These are phyloP conservation scores for Elmis aenea DNA, from an alignment of 2,888 invertebrate genomes.

Conservation along the genomic window DNA sequence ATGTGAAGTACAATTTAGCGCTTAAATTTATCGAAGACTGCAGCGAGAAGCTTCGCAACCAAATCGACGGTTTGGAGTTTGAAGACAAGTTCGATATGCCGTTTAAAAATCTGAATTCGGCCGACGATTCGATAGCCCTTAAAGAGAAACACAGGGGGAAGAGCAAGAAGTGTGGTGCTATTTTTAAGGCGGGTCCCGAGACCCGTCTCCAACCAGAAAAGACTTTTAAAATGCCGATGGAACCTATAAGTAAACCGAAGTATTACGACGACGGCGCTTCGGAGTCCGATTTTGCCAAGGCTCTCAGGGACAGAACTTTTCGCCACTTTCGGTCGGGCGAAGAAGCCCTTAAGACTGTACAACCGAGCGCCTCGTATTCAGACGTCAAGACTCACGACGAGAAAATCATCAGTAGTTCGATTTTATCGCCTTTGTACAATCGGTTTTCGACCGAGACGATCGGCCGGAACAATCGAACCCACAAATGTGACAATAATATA, in stretches of 20 bases:
- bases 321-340: background rate
- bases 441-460: constrained; percentile 17
- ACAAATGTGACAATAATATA: constrained; percentile 11
- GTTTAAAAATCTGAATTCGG: constrained; percentile 27
- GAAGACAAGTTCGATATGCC: too few species aligned
- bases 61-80: constrained; percentile 24
- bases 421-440: constrained; percentile 25
- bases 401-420: constrained; percentile 16
- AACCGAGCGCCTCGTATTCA: background rate
- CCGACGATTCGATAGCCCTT: constrained; percentile 36
- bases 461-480: constrained; percentile 9
- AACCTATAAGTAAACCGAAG: background rate
- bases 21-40: constrained; percentile 21
- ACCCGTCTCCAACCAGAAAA: background rate
- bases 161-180: constrained; percentile 11
- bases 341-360: background rate
- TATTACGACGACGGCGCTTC: background rate
- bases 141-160: constrained; percentile 42
- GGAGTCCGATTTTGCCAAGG: background rate
- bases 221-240: background rate
- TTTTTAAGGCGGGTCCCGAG: background rate
- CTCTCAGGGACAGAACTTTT: background rate
- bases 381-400: constrained; percentile 10
- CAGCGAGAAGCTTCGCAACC: too few species aligned
- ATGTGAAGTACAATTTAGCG: background rate